These are phyloP conservation scores for Ptycholaimellus sp. DNA, from an alignment of 2,888 invertebrate genomes.

Conservation along the genomic window DNA sequence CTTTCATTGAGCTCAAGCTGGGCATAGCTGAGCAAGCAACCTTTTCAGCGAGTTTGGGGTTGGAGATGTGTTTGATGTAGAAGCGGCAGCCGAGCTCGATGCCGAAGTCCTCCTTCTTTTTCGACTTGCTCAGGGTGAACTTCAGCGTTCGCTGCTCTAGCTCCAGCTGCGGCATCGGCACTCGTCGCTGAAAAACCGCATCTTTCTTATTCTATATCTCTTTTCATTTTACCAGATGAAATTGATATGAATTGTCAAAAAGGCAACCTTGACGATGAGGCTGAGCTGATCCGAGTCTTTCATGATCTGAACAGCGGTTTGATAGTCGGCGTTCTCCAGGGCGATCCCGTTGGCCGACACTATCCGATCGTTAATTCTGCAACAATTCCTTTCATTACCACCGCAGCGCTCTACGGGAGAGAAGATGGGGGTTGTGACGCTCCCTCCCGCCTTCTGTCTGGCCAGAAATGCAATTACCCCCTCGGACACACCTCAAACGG, in stretches of 20 bases:
- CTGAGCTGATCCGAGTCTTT: constrained; percentile 28
- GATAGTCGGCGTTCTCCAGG: constrained; percentile 81
- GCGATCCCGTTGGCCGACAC: constrained; percentile 84
- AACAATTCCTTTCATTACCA: no score
- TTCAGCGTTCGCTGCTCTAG: constrained; percentile 42
- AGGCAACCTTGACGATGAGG: no score
- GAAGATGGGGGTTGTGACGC: no score
- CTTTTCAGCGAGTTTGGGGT: constrained; percentile 45
- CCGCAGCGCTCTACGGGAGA: no score
- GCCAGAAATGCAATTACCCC: no score
- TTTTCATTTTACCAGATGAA: not conserved
- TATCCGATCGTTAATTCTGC: constrained; percentile 86
- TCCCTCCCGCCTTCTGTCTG: no score
- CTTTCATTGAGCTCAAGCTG: not conserved
- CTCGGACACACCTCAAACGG: no score
- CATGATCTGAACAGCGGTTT: constrained; percentile 30
- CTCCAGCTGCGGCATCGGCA: constrained; percentile 32
- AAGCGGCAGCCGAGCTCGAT: constrained; percentile 77
- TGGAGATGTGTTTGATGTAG: constrained; percentile 78
- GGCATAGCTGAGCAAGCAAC: constrained; percentile 2
- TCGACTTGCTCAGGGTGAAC: constrained; percentile 63
- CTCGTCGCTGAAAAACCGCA: constrained; percentile 52
- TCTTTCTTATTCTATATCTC: no score
- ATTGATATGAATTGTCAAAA: not conserved
- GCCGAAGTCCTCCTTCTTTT: constrained; percentile 90